Conservation (phyloP, 2,113 vertebrate species). For the Tetrax tetrax region DNA sequence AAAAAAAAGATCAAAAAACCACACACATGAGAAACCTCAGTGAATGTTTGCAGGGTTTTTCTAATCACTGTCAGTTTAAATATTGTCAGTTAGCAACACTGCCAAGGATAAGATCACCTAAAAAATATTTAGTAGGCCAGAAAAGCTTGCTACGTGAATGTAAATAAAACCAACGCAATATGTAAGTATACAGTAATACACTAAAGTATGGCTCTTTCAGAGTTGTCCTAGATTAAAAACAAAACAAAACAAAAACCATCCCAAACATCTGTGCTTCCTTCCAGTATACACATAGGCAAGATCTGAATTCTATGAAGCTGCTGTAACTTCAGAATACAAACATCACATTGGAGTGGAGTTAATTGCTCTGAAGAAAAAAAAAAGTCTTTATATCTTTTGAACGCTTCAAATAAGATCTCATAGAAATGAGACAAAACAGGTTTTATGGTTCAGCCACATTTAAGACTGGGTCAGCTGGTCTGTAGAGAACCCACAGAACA, state of each 20-base stretch:
- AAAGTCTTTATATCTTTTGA: slow-evolving; percentile 15
- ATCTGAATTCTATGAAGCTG: neutral
- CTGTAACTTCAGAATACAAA: neutral
- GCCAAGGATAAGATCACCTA: neutral
- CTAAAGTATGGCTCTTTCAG: neutral
- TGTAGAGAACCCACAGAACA: slow-evolving; percentile 17
- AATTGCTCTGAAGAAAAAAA: neutral
- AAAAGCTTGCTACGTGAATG: neutral
- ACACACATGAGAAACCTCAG: neutral
- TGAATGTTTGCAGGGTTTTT: neutral
- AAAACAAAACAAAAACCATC: neutral
- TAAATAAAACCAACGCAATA: neutral
- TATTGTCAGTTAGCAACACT: neutral
- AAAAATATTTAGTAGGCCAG: neutral
- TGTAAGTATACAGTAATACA: neutral
- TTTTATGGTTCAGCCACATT: slow-evolving; percentile 60
- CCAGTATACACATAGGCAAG: neutral
- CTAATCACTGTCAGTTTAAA: neutral
- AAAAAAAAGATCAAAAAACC: too few relatives aligned
- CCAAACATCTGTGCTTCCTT: neutral
- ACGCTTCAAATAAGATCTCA: slow-evolving; percentile 1
- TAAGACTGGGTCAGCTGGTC: slow-evolving; percentile 55
- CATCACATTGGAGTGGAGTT: neutral
- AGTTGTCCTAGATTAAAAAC: neutral
- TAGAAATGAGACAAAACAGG: slow-evolving; percentile 37